Percentiles rank a stretch among this genome's conserved stretches.
These are phyloP conservation scores for Leptoteleia sp. DNA, from an alignment of 1,140 invertebrate genomes.

Conservation along the genomic window DNA sequence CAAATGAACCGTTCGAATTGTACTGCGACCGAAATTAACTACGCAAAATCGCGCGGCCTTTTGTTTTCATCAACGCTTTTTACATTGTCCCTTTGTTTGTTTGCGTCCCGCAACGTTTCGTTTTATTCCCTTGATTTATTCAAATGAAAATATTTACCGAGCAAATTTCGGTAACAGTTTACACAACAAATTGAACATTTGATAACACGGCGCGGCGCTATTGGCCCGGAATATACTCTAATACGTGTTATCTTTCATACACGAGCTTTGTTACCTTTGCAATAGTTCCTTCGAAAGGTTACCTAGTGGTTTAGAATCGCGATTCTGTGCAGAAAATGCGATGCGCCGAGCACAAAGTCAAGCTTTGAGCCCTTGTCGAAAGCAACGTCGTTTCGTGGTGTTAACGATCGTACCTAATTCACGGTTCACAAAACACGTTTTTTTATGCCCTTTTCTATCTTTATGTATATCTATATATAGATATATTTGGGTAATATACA, in stretches of 20 bases:
- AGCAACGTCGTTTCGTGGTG: conserved; percentile 45
- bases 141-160: too few relatives aligned
- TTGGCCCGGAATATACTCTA: conserved; percentile 1
- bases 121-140: too few relatives aligned
- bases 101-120: too few relatives aligned
- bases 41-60: too few relatives aligned
- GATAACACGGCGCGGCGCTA: neutral
- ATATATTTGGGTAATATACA: too few relatives aligned
- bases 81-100: too few relatives aligned
- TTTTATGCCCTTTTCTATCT: too few relatives aligned
- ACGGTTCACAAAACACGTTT: conserved; percentile 37
- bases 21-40: too few relatives aligned
- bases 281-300: conserved; percentile 26
- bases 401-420: conserved; percentile 56
- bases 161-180: conserved; percentile 1
- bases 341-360: conserved; percentile 54
- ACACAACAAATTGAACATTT: conserved; percentile 25
- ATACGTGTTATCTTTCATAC: conserved; percentile 31
- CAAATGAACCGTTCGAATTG: too few relatives aligned
- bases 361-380: conserved; percentile 60
- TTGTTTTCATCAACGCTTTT: too few relatives aligned
- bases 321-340: conserved; percentile 21
- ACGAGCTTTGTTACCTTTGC: conserved; percentile 27
- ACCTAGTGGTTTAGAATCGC: conserved; percentile 8
- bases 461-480: too few relatives aligned